phyloP scores from a whole-genome alignment of 2,888 invertebrate genomes.

The Leptinotarsa tumamoca region DNA sequence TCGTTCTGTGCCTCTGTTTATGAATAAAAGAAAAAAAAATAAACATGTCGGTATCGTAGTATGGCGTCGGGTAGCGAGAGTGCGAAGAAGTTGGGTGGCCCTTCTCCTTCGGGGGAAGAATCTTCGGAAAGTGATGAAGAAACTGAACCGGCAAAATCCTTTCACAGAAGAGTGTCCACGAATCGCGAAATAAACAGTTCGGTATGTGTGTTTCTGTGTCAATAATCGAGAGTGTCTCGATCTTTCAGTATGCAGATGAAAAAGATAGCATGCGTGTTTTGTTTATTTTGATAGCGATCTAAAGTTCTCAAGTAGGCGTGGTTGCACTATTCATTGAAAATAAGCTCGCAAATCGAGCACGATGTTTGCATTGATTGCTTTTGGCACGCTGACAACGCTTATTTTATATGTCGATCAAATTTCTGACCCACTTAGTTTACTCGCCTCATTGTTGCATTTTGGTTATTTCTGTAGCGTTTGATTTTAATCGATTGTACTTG shows the following conservation, averaged over 20 bases:
- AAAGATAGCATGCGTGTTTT: slow-evolving; percentile 55
- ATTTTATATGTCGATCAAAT: slow-evolving; percentile 23
- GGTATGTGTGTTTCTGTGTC: slow-evolving; percentile 70
- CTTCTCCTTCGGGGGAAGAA: slow-evolving; percentile 68
- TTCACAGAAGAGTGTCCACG: slow-evolving; percentile 84
- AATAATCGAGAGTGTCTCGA: slow-evolving; percentile 19
- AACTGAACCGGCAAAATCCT: slow-evolving; percentile 80
- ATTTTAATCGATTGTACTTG: slow-evolving; percentile 37
- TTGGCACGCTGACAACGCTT: slow-evolving; percentile 46
- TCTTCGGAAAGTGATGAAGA: slow-evolving; percentile 88
- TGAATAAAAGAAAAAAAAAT: slow-evolving; percentile 49
- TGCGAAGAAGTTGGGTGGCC: slow-evolving; percentile 62
- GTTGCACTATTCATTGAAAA: slow-evolving; percentile 39
- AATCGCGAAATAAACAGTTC: slow-evolving; percentile 85
- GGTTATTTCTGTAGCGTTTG: slow-evolving; percentile 39
- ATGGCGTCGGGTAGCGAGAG: slow-evolving; percentile 64
- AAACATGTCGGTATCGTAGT: slow-evolving; percentile 58
- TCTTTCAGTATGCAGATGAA: slow-evolving; percentile 42
- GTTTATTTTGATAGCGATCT: slow-evolving; percentile 40
- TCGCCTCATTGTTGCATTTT: slow-evolving; percentile 40
- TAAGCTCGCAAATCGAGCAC: slow-evolving; percentile 34
- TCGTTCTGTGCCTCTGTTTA: slow-evolving; percentile 40
- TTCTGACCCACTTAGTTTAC: slow-evolving; percentile 20
- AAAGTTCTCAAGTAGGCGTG: slow-evolving; percentile 46
- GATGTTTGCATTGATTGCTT: slow-evolving; percentile 40